Conservation (phyloP, 2,797 vertebrate species). For the Fistularia commersonii region DNA sequence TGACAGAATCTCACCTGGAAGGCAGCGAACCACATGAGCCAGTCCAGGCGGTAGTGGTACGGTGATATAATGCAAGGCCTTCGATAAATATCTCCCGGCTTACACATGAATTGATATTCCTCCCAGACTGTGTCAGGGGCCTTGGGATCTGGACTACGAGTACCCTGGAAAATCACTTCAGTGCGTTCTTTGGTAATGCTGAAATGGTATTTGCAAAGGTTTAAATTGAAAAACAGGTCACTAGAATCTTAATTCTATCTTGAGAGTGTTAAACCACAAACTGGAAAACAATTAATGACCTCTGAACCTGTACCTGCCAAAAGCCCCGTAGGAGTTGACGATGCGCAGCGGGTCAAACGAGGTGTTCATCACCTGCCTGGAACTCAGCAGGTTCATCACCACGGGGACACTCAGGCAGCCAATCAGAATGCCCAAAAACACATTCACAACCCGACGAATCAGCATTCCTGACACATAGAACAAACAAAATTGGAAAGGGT, state of each 20-base stretch:
- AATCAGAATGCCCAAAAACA: constrained; percentile 82
- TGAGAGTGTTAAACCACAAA: neutral
- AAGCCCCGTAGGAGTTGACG: constrained; percentile 96
- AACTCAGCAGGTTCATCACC: constrained; percentile 85
- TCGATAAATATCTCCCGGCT: constrained; percentile 80
- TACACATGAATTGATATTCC: constrained; percentile 93
- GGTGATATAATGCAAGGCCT: constrained; percentile 87
- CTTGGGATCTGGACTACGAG: constrained; percentile 78
- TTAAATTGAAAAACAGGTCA: neutral
- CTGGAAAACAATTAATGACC: neutral
- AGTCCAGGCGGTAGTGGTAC: constrained; percentile 94
- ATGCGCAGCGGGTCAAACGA: constrained; percentile 90
- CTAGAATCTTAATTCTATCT: neutral
- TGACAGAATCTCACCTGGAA: constrained; percentile 80
- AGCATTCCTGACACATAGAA: constrained; percentile 69
- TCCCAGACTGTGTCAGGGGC: constrained; percentile 83
- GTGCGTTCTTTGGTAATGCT: constrained; percentile 93
- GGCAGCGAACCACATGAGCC: constrained; percentile 98
- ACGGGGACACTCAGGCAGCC: constrained; percentile 87
- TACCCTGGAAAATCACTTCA: constrained; percentile 90
- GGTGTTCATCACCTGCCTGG: constrained; percentile 91
- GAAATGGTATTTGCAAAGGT: constrained; percentile 1
- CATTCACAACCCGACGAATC: constrained; percentile 74
- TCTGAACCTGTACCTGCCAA: constrained; percentile 81
- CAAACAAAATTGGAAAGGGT: neutral